Evolutionary conservation across 2,113 vertebrate species (phyloP).

Genomic region (Silurus meridionalis): DNA sequence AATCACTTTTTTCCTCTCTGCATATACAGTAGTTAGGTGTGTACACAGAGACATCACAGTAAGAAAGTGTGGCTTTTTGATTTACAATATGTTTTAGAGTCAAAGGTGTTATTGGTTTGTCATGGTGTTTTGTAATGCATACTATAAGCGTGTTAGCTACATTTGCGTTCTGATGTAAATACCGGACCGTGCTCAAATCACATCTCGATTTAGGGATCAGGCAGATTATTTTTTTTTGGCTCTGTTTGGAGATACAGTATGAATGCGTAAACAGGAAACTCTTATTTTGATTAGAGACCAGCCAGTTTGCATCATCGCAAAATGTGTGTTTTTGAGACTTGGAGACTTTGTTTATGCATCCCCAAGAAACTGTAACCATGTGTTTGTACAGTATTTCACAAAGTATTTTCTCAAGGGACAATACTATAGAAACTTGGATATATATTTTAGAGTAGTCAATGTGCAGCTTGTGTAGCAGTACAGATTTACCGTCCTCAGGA

Average conservation of each 20-base stretch:
- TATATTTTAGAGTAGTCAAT: no score
- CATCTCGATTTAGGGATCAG: constrained; percentile 32
- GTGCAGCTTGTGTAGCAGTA: no score
- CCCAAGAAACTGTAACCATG: no score
- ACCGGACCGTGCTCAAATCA: background rate
- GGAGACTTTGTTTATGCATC: background rate
- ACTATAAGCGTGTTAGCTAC: background rate
- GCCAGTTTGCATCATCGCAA: constrained; percentile 25
- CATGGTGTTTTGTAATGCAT: background rate
- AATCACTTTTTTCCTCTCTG: background rate
- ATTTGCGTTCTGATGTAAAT: background rate
- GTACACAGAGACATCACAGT: background rate
- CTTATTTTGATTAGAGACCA: constrained; percentile 48
- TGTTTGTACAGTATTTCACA: background rate
- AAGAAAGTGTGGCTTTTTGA: background rate
- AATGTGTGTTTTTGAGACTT: background rate
- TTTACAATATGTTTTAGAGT: background rate
- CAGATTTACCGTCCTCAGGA: no score
- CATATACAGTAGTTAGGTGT: background rate
- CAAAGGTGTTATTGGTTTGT: background rate
- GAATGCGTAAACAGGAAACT: constrained; percentile 51
- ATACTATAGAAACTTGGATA: no score
- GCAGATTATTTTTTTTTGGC: constrained; percentile 44
- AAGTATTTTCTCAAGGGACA: no score
- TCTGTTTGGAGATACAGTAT: constrained; percentile 23